Conservation (phyloP, 2,888 invertebrate species). For the Mycogona germanica region DNA sequence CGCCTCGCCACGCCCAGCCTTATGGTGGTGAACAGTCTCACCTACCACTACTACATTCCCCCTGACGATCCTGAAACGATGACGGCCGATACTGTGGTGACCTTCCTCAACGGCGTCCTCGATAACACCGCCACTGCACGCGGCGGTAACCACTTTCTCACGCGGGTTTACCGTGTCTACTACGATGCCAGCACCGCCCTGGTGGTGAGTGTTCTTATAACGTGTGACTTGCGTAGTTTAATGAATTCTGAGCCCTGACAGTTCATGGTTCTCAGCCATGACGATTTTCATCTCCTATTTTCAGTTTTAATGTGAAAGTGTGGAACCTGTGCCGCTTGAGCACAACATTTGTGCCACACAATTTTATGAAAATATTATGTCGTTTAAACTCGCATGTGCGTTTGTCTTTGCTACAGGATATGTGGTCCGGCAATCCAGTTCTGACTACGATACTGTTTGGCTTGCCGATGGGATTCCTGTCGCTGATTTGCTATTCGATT, state of each 20-base stretch:
- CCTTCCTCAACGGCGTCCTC: slow-evolving; percentile 61
- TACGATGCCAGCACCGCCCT: slow-evolving; percentile 73
- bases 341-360: too few relatives aligned
- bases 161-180: slow-evolving; percentile 62
- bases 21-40: slow-evolving; percentile 80
- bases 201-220: slow-evolving; percentile 32
- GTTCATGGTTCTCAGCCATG: neutral
- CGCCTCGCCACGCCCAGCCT: slow-evolving; percentile 69
- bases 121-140: slow-evolving; percentile 58
- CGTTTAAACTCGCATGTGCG: neutral
- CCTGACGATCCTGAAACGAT: slow-evolving; percentile 61
- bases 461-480: slow-evolving; percentile 81
- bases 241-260: neutral
- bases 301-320: too few relatives aligned
- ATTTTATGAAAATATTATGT: too few relatives aligned
- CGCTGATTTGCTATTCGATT: slow-evolving; percentile 87
- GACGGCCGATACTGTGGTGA: slow-evolving; percentile 60
- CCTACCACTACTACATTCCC: slow-evolving; percentile 84
- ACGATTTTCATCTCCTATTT: too few relatives aligned
- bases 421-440: slow-evolving; percentile 90
- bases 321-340: too few relatives aligned
- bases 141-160: slow-evolving; percentile 68
- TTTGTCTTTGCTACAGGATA: slow-evolving; percentile 39
- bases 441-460: slow-evolving; percentile 88
- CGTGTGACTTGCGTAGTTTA: too few relatives aligned